Percentiles rank a stretch among this genome's conserved stretches.
phyloP scores from a whole-genome alignment of 1,140 invertebrate species.

The Calliopsis andreniformis region DNA sequence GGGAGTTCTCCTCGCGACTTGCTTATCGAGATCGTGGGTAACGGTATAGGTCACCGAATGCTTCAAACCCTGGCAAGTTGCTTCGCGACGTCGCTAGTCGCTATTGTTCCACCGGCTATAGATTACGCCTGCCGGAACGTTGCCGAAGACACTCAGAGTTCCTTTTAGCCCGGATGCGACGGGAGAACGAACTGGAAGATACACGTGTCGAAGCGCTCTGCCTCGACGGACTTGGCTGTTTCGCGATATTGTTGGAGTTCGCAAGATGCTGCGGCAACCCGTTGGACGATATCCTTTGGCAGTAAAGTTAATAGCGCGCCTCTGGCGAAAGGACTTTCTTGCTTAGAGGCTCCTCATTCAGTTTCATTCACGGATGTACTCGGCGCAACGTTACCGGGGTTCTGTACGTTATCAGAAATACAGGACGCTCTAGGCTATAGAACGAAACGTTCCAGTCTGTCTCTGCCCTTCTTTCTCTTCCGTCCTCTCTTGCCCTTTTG shows the following conservation, averaged over 20 bases:
- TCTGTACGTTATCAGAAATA: conserved; percentile 42
- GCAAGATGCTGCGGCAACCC: conserved; percentile 10
- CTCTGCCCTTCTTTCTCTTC: background rate
- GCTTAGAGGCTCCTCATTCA: conserved; percentile 9
- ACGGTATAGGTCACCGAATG: background rate
- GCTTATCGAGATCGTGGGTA: conserved; percentile 19
- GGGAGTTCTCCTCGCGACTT: background rate
- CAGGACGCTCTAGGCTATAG: conserved; percentile 40
- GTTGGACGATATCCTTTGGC: conserved; percentile 26
- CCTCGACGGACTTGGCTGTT: background rate
- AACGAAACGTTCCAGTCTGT: conserved; percentile 12
- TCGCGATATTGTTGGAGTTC: conserved; percentile 12
- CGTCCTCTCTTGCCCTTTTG: too few species aligned
- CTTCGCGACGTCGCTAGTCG: background rate
- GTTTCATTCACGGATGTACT: conserved; percentile 10
- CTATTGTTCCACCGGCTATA: conserved; percentile 42
- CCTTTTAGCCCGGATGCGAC: conserved; percentile 24
- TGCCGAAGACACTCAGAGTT: background rate
- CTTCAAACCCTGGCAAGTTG: conserved; percentile 23
- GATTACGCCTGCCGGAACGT: conserved; percentile 6
- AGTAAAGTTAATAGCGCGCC: conserved; percentile 24
- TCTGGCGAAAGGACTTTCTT: conserved; percentile 26
- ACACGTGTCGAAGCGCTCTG: conserved; percentile 30
- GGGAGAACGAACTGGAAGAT: conserved; percentile 47
- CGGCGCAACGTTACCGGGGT: background rate